Evolutionary conservation across 2,797 vertebrate genomes (phyloP), one percentile per base, ranked within the genome.

Genomic region (Holocentrus rufus): DNA sequence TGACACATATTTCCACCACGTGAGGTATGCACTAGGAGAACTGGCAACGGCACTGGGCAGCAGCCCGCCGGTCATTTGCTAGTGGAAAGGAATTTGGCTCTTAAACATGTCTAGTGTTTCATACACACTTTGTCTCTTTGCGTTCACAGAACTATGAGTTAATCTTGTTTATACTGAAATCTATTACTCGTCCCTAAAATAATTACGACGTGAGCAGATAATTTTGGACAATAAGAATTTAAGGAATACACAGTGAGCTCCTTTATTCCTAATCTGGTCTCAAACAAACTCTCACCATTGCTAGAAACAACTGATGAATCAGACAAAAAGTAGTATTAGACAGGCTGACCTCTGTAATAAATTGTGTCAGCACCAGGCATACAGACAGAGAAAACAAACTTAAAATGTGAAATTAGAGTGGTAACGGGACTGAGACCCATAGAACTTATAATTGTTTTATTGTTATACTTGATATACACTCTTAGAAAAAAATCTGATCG

Each of bases 71-170:
- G 88, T 88, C 81, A 90, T 92, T 92, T 88, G 87, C 88, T 92
- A 82, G 82, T 83, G 88, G 87, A 89, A 93, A 93, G 92, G 93
- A 94, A 94, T 95, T 90, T 88, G 85, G 87, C 87, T 86, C 84
- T 79, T 89, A 81, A 86, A 72, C 82, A 66, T 70, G 42, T 86
- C 74, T 74, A 86, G 79, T 55, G 63, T 72, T 85, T 90, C 83
- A 83, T 74, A 79, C 72, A 82, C 73, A 90, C 76, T 87, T 88
- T 64, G 88, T 87, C 87, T 75, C 53, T 11, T 58, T 71, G 55
- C 31, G 23, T 36, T 79, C 76, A 78, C 69, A 86, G 68, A 88
- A 81, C 65, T 39, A 67, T 66, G 69, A 85, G 61, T 74, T 74
- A 30, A 76, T 76, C 39, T 47, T 55, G 58, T 74, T 66, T 47